Base-by-base conservation (phyloP, 2,113 vertebrate genomes). In the Bettongia penicillata region DNA sequence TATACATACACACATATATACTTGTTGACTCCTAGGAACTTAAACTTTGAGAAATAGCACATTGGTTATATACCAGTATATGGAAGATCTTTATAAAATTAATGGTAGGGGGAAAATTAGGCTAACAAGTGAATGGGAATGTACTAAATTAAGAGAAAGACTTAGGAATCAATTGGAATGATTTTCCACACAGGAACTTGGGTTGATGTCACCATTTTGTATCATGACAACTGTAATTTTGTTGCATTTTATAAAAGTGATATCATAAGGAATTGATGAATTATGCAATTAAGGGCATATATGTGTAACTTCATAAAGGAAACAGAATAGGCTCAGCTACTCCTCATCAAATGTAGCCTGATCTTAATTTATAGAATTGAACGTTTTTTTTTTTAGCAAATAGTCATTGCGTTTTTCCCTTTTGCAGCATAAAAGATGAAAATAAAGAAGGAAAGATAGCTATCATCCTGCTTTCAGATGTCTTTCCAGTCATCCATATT, bases 161-260 rank as follows among this genome's bases (percentile, higher is more conserved):
- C 93, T 48, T 96, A 94, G 91, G 91, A 53, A 92, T 93, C 5
- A 52, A 48, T 28, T 89, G 93, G 77, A 96, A 93, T 55, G 95
- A 97, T 55, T 90, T 53, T 93, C 8, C n/a, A 84, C 19, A 8
- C 43, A 22, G n/a, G 6, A 84, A 84, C 68, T 43, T 84, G 19
- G 16, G n/a, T 84, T 84, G n/a, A 22, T 84, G 16, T 43, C 5
- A 95, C 22, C 28, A 89, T 93, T 96, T 95, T 91, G 95, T 89
- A 94, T 91, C 93, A 43, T 93, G 55, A 92, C 93, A 93, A 95
- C 77, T 96, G 55, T 61, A 90, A 89, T 94, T 50, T 16, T 90
- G 48, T 90, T 4, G 24, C 50, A 49, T 51, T 95, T 93, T 93
- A 84, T 37, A 43, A 77, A 4, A 84, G 9, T 23, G n/a, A n/a